Conservation (phyloP, 2,888 invertebrate genomes). For the Chalcis sispes region DNA sequence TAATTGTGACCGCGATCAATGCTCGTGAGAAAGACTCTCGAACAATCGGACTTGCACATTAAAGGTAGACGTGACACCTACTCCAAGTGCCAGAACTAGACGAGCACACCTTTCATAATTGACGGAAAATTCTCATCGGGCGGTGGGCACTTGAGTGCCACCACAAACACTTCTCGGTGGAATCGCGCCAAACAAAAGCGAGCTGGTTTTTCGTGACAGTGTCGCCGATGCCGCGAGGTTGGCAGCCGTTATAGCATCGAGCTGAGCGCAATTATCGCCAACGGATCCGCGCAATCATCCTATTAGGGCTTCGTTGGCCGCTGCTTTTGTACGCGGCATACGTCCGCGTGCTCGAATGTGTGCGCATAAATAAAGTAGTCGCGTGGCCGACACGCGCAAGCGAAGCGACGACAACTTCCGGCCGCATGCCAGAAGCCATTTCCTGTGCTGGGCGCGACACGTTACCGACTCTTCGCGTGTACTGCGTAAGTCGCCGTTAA, state of each 20-base stretch:
- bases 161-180: no score
- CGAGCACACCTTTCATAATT: conserved; percentile 20
- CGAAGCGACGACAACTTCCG: conserved; percentile 68
- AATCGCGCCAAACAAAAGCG: conserved; percentile 11
- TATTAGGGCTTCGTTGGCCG: conserved; percentile 58
- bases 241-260: conserved; percentile 19
- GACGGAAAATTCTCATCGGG: conserved; percentile 22
- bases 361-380: no score
- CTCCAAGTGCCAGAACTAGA: neutral
- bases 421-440: conserved; percentile 39
- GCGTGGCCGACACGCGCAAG: conserved; percentile 71
- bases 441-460: conserved; percentile 22
- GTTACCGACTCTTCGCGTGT: no score
- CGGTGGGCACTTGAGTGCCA: neutral
- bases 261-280: conserved; percentile 15
- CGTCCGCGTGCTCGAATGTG: no score
- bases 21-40: no score
- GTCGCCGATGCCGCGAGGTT: neutral
- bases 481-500: conserved; percentile 1
- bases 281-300: conserved; percentile 59
- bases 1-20: no score
- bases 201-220: neutral
- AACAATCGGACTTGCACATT: no score
- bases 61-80: neutral
- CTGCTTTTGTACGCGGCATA: neutral